These are phyloP conservation scores for Agrilus cyanescens DNA, from an alignment of 2,888 invertebrate species.

Conservation along the genomic window DNA sequence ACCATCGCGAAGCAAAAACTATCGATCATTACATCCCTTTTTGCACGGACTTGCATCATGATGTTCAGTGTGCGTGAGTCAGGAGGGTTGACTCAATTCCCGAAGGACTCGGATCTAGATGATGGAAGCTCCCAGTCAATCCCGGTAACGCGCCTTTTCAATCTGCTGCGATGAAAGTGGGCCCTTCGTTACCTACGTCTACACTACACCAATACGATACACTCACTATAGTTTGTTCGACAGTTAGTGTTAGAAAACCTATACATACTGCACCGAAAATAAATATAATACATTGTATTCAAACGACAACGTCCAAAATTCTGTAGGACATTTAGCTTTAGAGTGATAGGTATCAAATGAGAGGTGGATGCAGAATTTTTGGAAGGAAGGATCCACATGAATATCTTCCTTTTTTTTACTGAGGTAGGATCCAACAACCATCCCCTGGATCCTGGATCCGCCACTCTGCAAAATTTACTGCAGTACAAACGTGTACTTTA, in stretches of 20 bases:
- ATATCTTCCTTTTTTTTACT: neutral
- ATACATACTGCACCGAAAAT: no score
- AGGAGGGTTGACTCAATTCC: conserved; percentile 29
- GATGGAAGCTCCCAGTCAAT: conserved; percentile 35
- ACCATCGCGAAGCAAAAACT: conserved; percentile 4
- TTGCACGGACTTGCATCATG: conserved; percentile 18
- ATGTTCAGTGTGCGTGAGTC: conserved; percentile 24
- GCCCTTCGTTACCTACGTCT: conserved; percentile 30
- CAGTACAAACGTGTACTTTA: no score
- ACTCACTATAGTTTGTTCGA: conserved; percentile 15
- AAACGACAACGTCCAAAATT: no score
- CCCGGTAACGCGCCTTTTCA: conserved; percentile 36
- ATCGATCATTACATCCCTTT: conserved; percentile 15
- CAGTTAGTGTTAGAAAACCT: no score
- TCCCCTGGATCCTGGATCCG: no score
- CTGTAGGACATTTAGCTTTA: no score
- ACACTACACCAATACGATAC: conserved; percentile 17
- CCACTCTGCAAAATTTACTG: no score
- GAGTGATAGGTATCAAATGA: conserved; percentile 6
- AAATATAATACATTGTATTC: no score
- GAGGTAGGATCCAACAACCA: no score
- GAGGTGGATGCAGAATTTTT: conserved; percentile 2
- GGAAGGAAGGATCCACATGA: conserved; percentile 3
- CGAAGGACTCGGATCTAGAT: conserved; percentile 30
- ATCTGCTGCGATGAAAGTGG: conserved; percentile 30